Percentiles rank a stretch among this genome's conserved stretches.
phyloP scores from a whole-genome alignment of 92 coral and sea anemone species.

The Anthopleura xanthogrammica region DNA sequence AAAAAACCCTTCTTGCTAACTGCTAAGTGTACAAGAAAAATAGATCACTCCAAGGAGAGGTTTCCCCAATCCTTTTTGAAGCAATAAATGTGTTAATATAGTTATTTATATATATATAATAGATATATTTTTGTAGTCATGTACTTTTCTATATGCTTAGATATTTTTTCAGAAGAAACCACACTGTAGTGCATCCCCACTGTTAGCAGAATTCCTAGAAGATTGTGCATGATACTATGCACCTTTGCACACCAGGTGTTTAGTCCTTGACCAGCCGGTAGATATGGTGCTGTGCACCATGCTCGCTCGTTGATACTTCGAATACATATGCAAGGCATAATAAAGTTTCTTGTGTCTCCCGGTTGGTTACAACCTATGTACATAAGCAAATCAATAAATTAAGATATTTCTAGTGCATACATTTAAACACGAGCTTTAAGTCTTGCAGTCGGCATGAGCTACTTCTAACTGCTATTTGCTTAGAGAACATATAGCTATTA shows the following conservation, averaged over 20 bases:
- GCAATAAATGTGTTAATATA: constrained; percentile 1
- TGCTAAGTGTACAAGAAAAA: constrained; percentile 12
- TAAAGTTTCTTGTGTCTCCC: constrained; percentile 95
- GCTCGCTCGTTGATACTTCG: constrained; percentile 98
- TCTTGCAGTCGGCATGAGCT: too few species aligned
- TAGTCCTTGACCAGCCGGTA: constrained; percentile 94
- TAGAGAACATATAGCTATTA: too few species aligned
- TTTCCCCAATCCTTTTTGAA: not conserved
- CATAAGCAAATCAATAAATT: not conserved
- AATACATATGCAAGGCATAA: constrained; percentile 94
- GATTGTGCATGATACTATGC: not conserved
- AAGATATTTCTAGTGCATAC: not conserved
- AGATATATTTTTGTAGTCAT: not conserved
- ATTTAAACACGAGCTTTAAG: too few species aligned
- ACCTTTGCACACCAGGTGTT: not conserved
- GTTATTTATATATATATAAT: not conserved
- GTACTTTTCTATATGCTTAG: constrained; percentile 4
- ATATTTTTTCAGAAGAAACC: not conserved
- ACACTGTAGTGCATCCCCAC: not conserved
- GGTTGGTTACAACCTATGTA: constrained; percentile 83
- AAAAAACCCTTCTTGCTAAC: not conserved
- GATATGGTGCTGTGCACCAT: constrained; percentile 97
- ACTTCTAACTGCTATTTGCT: too few species aligned
- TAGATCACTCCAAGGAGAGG: constrained; percentile 3
- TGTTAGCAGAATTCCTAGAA: not conserved